A percentile compares a stretch with the other conserved stretches of the same genome.
Conservation (phyloP, 2,113 vertebrate genomes). For the Sminthopsis crassicaudata region DNA sequence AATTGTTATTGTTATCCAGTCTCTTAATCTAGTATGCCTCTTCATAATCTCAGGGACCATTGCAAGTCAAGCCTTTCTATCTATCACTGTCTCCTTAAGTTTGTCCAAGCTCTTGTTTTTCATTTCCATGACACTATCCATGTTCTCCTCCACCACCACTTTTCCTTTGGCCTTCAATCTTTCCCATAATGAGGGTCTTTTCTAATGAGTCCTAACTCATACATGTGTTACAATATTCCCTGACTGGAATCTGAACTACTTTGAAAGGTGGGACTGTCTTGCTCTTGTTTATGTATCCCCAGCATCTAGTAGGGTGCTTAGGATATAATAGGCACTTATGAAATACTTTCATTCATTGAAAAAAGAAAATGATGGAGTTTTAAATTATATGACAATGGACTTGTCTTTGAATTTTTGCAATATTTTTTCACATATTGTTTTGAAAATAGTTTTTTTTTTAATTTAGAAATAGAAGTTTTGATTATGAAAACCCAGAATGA, state of each 20-base stretch:
- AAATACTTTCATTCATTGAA: background rate
- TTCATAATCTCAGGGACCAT: background rate
- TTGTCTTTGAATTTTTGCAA: background rate
- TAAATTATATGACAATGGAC: background rate
- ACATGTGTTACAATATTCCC: background rate
- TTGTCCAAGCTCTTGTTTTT: background rate
- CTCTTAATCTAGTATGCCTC: background rate
- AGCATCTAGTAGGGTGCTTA: background rate
- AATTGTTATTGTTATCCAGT: background rate
- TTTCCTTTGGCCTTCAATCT: too few relatives aligned
- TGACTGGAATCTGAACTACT: background rate
- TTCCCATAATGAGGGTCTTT: too few relatives aligned
- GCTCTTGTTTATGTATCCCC: background rate
- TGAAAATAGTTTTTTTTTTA: background rate
- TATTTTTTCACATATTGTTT: background rate
- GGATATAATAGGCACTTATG: background rate
- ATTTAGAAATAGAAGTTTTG: background rate
- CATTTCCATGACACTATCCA: background rate
- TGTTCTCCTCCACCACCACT: background rate
- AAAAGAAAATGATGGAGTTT: background rate
- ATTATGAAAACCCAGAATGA: background rate
- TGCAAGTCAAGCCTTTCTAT: background rate
- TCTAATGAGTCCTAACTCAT: too few relatives aligned
- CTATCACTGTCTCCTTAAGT: background rate
- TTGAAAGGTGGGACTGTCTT: background rate